Evolutionary conservation across 2,888 invertebrate species (phyloP).

Genomic region (Siphlonurus alternatus): DNA sequence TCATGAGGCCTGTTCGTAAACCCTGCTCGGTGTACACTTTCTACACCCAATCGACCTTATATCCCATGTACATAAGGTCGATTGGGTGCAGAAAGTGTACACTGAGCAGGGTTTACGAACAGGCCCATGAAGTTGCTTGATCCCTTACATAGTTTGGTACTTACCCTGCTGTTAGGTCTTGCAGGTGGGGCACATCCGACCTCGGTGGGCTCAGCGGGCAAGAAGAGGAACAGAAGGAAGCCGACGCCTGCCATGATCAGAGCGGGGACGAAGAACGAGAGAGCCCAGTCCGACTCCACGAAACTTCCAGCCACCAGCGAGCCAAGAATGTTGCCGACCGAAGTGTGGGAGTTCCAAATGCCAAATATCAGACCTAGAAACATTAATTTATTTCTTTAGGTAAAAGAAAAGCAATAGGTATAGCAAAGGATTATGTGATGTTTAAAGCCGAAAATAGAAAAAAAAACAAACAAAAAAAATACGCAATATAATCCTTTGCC

Average conservation of each 20-base stretch:
- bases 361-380: constrained; percentile 65
- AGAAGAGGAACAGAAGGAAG: constrained; percentile 60
- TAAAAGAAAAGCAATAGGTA: neutral
- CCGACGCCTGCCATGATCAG: constrained; percentile 56
- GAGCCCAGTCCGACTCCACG: constrained; percentile 75
- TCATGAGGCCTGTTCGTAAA: too few species aligned
- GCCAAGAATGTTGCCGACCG: constrained; percentile 87
- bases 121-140: too few species aligned
- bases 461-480: too few species aligned
- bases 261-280: constrained; percentile 85
- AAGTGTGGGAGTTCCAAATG: constrained; percentile 94
- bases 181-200: constrained; percentile 38
- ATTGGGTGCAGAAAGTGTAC: too few species aligned
- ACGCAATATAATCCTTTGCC: too few species aligned
- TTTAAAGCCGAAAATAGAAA: constrained; percentile 1
- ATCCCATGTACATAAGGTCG: too few species aligned
- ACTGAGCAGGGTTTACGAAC: too few species aligned
- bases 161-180: neutral
- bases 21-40: too few species aligned
- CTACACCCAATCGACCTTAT: too few species aligned
- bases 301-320: constrained; percentile 74
- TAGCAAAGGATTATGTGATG: constrained; percentile 1
- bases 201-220: constrained; percentile 65
- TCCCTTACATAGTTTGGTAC: neutral
- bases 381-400: neutral